These are phyloP conservation scores for Zoanthus solanderi DNA, from an alignment of 92 coral and sea anemone species.

Conservation along the genomic window DNA sequence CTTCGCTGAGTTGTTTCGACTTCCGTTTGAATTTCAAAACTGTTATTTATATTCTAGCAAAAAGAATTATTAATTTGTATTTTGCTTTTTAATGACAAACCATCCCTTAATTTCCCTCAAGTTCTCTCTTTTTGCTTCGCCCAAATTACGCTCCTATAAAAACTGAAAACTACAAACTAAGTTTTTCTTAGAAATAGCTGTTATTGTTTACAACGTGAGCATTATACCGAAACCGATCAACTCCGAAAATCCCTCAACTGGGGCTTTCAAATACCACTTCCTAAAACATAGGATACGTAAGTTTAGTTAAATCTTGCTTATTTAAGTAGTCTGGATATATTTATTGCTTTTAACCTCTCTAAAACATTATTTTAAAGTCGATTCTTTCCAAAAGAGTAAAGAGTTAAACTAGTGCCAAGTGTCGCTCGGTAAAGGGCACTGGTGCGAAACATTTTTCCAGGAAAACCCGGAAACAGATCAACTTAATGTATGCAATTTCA, in stretches of 20 bases:
- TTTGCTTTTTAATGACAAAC: slow-evolving; percentile 23
- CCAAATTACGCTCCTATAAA: not conserved
- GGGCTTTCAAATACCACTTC: not conserved
- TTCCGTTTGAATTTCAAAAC: slow-evolving; percentile 16
- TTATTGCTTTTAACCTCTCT: not conserved
- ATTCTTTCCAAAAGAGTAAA: not conserved
- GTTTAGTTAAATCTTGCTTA: not conserved
- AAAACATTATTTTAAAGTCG: not conserved
- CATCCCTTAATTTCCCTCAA: not conserved
- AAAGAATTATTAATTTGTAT: not conserved
- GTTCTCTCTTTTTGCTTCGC: not conserved
- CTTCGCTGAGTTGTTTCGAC: not conserved
- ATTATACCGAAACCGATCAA: not conserved
- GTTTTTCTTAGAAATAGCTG: slow-evolving; percentile 27
- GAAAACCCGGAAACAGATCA: slow-evolving; percentile 51
- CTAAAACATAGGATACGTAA: not conserved
- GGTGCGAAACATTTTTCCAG: slow-evolving; percentile 48
- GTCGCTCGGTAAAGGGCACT: slow-evolving; percentile 18
- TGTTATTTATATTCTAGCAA: slow-evolving; percentile 13
- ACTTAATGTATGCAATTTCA: slow-evolving; percentile 16
- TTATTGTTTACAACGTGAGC: slow-evolving; percentile 8
- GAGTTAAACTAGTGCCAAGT: slow-evolving; percentile 35
- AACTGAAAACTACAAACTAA: not conserved
- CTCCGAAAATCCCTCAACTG: slow-evolving; percentile 31
- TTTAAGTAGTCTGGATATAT: not conserved